Conservation (phyloP, 92 coral and sea anemone genomes). For the Siderastrea radians region DNA sequence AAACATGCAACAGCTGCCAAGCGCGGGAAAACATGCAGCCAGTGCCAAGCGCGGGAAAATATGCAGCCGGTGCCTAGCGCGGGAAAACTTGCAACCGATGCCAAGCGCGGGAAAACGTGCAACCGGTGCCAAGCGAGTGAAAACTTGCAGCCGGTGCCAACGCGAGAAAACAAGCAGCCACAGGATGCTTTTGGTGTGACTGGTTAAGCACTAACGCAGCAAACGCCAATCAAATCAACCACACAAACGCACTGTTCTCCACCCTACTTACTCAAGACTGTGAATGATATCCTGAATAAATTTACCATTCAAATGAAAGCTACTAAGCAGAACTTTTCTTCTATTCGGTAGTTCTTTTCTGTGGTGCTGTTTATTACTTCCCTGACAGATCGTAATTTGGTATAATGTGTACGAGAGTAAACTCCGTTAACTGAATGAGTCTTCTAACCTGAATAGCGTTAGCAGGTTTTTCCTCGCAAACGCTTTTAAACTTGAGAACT, state of each 20-base stretch:
- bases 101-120: background rate
- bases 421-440: background rate
- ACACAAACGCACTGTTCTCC: too few relatives aligned
- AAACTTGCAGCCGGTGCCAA: too few relatives aligned
- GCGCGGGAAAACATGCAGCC: background rate
- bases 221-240: background rate
- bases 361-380: too few relatives aligned
- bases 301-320: background rate
- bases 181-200: too few relatives aligned
- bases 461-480: constrained; percentile 81
- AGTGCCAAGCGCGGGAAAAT: background rate
- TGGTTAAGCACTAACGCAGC: background rate
- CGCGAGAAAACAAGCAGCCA: background rate
- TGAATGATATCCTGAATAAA: background rate
- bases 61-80: background rate
- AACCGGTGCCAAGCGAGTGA: background rate
- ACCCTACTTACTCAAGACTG: background rate
- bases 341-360: too few relatives aligned
- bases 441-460: constrained; percentile 75
- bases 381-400: too few relatives aligned
- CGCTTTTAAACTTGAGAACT: constrained; percentile 90
- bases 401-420: too few relatives aligned
- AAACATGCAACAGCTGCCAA: background rate
- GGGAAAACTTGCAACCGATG: too few relatives aligned
- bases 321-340: background rate